Evolutionary conservation across 1,140 invertebrate genomes (phyloP).

Genomic region (Cydia fagiglandana): DNA sequence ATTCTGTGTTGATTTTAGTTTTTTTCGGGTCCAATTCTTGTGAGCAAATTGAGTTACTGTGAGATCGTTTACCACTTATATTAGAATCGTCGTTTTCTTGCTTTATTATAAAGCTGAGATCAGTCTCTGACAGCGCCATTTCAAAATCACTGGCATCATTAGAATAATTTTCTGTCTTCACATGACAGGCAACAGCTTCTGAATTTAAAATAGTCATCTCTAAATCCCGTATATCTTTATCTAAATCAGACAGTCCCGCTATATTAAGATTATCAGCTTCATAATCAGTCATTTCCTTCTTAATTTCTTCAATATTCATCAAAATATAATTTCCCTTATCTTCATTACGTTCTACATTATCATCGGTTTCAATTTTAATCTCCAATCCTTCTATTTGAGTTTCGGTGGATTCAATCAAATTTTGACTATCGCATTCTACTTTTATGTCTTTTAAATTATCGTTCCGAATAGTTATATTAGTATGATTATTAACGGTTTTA

Average conservation of each 20-base stretch:
- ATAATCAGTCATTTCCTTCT: background rate
- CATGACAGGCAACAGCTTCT: background rate
- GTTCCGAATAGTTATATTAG: background rate
- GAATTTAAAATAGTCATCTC: background rate
- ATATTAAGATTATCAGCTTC: background rate
- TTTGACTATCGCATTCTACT: no score
- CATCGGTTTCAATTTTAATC: background rate
- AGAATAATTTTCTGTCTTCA: background rate
- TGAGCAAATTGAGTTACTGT: background rate
- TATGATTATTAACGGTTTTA: background rate
- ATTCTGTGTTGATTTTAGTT: background rate
- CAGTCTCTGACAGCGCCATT: background rate
- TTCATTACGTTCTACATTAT: background rate
- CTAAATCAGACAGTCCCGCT: background rate
- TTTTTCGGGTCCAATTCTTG: background rate
- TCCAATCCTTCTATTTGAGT: background rate
- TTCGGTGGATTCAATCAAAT: no score
- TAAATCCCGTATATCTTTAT: background rate
- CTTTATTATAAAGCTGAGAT: background rate
- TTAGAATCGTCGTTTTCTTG: background rate
- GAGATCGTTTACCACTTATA: slow-evolving; percentile 2
- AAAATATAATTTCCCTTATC: background rate
- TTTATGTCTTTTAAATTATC: background rate
- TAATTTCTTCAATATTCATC: background rate
- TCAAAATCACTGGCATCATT: background rate